phyloP scores from a whole-genome alignment of 2,888 invertebrate genomes.

The Ditylenchus weischeri region DNA sequence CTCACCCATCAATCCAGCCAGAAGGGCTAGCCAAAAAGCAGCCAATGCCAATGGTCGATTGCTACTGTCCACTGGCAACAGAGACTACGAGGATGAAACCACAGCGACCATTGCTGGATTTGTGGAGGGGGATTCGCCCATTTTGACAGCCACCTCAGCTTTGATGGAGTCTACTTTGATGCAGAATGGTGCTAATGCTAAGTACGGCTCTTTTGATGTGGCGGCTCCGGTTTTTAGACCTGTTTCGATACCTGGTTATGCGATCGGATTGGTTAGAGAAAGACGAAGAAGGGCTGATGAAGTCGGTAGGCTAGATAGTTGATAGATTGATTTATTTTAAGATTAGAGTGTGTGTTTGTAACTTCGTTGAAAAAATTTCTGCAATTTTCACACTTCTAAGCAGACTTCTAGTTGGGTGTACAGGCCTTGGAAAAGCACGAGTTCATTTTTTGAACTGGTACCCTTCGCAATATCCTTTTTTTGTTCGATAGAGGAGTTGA shows the following conservation, averaged over 20 bases:
- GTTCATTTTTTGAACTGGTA: too few relatives aligned
- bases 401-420: too few relatives aligned
- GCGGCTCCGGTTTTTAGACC: background rate
- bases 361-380: too few relatives aligned
- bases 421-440: too few relatives aligned
- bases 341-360: too few relatives aligned
- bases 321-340: background rate
- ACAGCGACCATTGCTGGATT: background rate
- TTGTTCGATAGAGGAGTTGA: too few relatives aligned
- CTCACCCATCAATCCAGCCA: background rate
- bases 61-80: background rate
- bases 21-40: background rate
- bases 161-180: background rate
- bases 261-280: background rate
- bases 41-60: background rate
- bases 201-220: constrained; percentile 10
- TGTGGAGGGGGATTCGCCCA: background rate
- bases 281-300: background rate
- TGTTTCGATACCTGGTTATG: background rate
- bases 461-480: too few relatives aligned
- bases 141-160: background rate
- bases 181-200: background rate
- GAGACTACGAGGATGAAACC: background rate
- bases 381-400: too few relatives aligned
- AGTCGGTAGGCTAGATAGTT: background rate